Conservation (phyloP, 2,797 vertebrate species). For the Triplophysa yarkandensis region DNA sequence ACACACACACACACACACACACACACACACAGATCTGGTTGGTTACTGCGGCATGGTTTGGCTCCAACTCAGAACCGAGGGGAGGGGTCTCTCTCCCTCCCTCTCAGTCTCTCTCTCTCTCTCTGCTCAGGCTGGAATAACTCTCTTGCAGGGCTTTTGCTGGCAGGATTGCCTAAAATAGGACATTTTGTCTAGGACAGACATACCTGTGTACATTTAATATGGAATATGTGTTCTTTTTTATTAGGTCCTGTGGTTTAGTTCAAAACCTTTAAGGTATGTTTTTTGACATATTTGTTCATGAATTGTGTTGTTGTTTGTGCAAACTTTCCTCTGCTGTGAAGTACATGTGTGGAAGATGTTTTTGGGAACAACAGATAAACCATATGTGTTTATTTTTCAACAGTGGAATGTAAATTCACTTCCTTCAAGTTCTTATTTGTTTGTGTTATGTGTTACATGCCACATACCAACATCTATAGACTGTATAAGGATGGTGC, state of each 20-base stretch:
- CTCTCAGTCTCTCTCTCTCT: slow-evolving; percentile 30
- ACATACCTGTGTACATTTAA: slow-evolving; percentile 12
- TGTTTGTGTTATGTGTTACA: not conserved
- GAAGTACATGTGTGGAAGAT: not conserved
- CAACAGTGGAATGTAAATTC: not conserved
- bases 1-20: too few species aligned
- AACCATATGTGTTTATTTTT: not conserved
- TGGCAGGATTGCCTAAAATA: slow-evolving; percentile 42
- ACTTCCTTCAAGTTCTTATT: not conserved
- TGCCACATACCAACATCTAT: not conserved
- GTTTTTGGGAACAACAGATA: not conserved
- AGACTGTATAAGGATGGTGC: not conserved
- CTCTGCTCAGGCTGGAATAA: slow-evolving; percentile 30
- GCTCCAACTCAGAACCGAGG: slow-evolving; percentile 57
- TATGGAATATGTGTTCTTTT: slow-evolving; percentile 7
- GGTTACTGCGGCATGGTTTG: slow-evolving; percentile 66
- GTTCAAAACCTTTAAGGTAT: slow-evolving; percentile 25
- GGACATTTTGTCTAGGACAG: slow-evolving; percentile 26
- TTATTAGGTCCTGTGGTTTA: slow-evolving; percentile 10
- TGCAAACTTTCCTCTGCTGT: slow-evolving; percentile 24
- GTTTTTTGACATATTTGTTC: not conserved
- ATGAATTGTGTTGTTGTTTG: slow-evolving; percentile 23
- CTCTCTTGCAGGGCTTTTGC: slow-evolving; percentile 44
- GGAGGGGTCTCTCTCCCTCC: slow-evolving; percentile 46
- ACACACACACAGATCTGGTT: slow-evolving; percentile 43